phyloP scores from a whole-genome alignment of 2,797 vertebrate species.

The Labeo calbasu region DNA sequence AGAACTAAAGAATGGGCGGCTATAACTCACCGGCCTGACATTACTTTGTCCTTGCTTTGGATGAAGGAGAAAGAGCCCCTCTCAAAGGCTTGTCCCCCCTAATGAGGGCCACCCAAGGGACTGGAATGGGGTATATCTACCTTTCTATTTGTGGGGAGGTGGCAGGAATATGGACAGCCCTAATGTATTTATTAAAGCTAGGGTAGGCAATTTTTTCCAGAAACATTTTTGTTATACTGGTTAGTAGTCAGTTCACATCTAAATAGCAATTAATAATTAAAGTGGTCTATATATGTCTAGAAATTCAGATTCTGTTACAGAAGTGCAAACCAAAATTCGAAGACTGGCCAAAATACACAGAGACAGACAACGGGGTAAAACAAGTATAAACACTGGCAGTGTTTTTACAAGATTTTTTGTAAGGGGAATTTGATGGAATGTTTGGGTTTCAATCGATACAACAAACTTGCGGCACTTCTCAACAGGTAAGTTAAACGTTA shows the following conservation, averaged over 20 bases:
- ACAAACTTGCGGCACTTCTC: neutral
- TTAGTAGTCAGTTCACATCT: neutral
- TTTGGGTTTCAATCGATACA: neutral
- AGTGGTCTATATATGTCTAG: neutral
- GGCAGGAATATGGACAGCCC: neutral
- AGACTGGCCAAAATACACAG: neutral
- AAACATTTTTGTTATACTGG: neutral
- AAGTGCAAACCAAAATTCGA: neutral
- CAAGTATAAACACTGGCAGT: neutral
- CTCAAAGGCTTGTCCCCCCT: conserved; percentile 54
- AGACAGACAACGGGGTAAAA: neutral
- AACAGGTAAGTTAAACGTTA: neutral
- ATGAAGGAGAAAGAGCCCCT: conserved; percentile 48
- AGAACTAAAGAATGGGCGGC: conserved; percentile 17
- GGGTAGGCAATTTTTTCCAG: neutral
- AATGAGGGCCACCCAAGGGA: conserved; percentile 61
- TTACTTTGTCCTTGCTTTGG: conserved; percentile 55
- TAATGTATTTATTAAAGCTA: neutral
- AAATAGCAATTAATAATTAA: neutral
- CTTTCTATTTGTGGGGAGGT: conserved; percentile 54
- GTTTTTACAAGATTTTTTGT: neutral
- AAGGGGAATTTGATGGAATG: neutral
- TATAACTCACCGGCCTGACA: conserved; percentile 49
- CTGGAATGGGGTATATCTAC: conserved; percentile 13
- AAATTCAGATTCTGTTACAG: neutral